These are phyloP conservation scores for Priocnemis perturbator DNA, from an alignment of 2,888 invertebrate genomes.

Conservation along the genomic window DNA sequence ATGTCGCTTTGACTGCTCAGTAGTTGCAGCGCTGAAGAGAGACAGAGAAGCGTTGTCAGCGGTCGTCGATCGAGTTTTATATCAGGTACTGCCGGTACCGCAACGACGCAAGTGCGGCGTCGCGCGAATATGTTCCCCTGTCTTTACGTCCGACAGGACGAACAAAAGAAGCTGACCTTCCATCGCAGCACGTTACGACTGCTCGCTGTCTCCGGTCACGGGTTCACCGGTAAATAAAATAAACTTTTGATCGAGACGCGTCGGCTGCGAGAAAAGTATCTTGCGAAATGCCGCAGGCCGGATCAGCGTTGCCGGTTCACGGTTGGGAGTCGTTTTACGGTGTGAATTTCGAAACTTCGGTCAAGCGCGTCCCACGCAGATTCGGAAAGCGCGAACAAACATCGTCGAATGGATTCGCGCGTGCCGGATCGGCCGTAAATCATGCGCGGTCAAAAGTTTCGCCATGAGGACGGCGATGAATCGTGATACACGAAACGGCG, in stretches of 20 bases:
- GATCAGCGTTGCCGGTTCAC: not conserved
- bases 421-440: no score
- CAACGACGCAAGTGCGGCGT: no score
- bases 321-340: conserved; percentile 11
- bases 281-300: conserved; percentile 1
- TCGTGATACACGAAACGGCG: not conserved
- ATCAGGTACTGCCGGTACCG: no score
- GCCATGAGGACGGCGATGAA: not conserved
- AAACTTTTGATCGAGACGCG: conserved; percentile 12
- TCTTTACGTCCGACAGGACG: not conserved
- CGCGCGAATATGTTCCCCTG: no score
- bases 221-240: conserved; percentile 19
- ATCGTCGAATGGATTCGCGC: no score
- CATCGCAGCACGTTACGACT: conserved; percentile 12
- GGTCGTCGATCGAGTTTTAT: not conserved
- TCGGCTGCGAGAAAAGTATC: not conserved
- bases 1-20: no score
- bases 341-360: conserved; percentile 9
- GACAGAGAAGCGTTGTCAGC: no score
- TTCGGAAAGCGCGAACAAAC: not conserved
- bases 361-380: conserved; percentile 1
- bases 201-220: not conserved
- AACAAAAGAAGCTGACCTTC: conserved; percentile 9
- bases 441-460: no score
- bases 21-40: no score